phyloP scores from a whole-genome alignment of 2,113 vertebrate species.

The Ciconia boyciana region DNA sequence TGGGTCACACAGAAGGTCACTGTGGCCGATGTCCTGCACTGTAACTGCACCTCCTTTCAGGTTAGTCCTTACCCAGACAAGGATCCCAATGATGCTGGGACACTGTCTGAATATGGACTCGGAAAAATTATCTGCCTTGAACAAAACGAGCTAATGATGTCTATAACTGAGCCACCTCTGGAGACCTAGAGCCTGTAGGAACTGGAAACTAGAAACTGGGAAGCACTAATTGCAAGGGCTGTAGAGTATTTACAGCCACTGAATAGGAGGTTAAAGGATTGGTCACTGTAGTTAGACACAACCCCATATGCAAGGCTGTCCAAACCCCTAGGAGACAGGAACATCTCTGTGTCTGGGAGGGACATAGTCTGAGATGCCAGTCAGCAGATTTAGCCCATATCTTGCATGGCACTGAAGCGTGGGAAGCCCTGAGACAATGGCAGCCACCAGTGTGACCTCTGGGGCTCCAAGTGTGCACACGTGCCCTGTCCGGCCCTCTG shows the following conservation, averaged over 20 bases:
- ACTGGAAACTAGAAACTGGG: neutral
- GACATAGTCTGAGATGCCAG: neutral
- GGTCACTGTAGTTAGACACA: neutral
- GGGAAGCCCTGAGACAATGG: neutral
- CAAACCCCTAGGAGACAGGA: neutral
- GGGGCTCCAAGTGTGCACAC: neutral
- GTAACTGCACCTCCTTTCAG: neutral
- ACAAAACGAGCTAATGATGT: neutral
- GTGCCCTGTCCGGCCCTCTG: neutral
- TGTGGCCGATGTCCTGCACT: accelerated
- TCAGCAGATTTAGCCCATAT: neutral
- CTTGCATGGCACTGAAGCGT: accelerated
- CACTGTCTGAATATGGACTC: neutral
- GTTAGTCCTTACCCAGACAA: neutral
- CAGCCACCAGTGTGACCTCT: neutral
- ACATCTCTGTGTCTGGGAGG: neutral
- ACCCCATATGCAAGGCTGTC: neutral
- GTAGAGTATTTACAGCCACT: neutral
- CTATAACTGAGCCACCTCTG: neutral
- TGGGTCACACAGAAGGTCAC: neutral
- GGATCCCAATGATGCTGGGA: neutral
- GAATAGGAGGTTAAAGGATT: neutral
- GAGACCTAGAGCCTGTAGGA: neutral
- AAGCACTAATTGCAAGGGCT: neutral
- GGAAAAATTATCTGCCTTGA: neutral